phyloP scores from a whole-genome alignment of 1,140 invertebrate genomes.

The Trichogramma pretiosum region DNA sequence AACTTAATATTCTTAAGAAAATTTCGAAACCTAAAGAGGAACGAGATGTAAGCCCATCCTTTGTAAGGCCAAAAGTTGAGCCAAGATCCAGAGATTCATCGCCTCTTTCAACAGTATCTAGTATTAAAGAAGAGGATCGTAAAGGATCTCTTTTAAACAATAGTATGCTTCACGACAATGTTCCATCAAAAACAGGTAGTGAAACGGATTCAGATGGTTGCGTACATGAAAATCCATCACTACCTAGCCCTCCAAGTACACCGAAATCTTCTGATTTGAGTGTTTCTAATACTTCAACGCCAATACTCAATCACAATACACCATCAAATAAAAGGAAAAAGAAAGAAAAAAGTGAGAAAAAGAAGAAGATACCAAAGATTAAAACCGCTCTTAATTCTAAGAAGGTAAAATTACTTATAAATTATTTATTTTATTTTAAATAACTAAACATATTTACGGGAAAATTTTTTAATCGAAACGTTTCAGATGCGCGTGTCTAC shows the following conservation, averaged over 20 bases:
- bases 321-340: conserved; percentile 40
- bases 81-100: too few relatives aligned
- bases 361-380: conserved; percentile 53
- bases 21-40: conserved; percentile 58
- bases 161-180: too few relatives aligned
- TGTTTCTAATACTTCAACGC: too few relatives aligned
- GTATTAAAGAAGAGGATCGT: too few relatives aligned
- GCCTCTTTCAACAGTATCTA: background rate
- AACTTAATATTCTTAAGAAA: conserved; percentile 79
- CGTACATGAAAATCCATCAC: conserved; percentile 49
- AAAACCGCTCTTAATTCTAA: conserved; percentile 34
- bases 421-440: conserved; percentile 1
- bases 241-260: conserved; percentile 47
- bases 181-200: too few relatives aligned
- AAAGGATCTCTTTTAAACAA: too few relatives aligned
- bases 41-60: too few relatives aligned
- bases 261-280: conserved; percentile 52
- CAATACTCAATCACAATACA: conserved; percentile 21
- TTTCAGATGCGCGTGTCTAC: too few relatives aligned
- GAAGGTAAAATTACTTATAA: conserved; percentile 33
- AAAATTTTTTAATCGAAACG: too few relatives aligned
- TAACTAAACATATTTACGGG: background rate
- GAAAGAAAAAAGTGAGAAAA: conserved; percentile 57
- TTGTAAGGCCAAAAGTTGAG: too few relatives aligned
- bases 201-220: conserved; percentile 33